Percentiles rank a stretch among this genome's conserved stretches.
phyloP scores from a whole-genome alignment of 23 tunicate genomes.

The Trididemnum clinides region DNA sequence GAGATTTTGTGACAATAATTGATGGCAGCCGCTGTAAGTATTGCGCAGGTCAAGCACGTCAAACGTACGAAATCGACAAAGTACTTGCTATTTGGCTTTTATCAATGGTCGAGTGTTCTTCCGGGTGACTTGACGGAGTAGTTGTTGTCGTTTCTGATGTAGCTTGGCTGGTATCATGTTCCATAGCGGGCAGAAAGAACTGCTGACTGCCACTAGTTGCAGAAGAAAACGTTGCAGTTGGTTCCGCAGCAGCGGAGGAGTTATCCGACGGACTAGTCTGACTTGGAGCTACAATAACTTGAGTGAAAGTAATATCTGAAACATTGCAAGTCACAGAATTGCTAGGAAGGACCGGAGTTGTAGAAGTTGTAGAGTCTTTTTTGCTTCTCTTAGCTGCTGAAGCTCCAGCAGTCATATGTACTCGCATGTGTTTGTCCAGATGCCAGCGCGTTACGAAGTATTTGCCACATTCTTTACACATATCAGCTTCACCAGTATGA shows the following conservation, averaged over 20 bases:
- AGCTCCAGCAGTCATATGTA: constrained; percentile 56
- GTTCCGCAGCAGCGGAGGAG: background rate
- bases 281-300: background rate
- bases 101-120: constrained; percentile 64
- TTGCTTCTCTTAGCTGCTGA: constrained; percentile 41
- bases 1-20: no score
- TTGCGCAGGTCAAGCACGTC: no score
- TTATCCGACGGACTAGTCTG: background rate
- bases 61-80: constrained; percentile 7
- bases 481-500: constrained; percentile 96
- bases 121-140: constrained; percentile 21
- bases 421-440: constrained; percentile 85
- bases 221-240: background rate
- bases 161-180: background rate
- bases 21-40: no score
- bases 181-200: constrained; percentile 7
- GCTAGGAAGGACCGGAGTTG: background rate
- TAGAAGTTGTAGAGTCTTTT: constrained; percentile 7
- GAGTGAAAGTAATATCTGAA: background rate
- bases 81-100: constrained; percentile 48
- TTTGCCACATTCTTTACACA: constrained; percentile 83
- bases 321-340: background rate
- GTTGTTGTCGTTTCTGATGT: background rate
- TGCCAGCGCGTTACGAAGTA: constrained; percentile 95
- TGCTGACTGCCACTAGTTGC: background rate